Evolutionary conservation across 2,113 vertebrate genomes (phyloP), one percentile per base, ranked within the genome.

Genomic region (Glaucidium brasilianum): DNA sequence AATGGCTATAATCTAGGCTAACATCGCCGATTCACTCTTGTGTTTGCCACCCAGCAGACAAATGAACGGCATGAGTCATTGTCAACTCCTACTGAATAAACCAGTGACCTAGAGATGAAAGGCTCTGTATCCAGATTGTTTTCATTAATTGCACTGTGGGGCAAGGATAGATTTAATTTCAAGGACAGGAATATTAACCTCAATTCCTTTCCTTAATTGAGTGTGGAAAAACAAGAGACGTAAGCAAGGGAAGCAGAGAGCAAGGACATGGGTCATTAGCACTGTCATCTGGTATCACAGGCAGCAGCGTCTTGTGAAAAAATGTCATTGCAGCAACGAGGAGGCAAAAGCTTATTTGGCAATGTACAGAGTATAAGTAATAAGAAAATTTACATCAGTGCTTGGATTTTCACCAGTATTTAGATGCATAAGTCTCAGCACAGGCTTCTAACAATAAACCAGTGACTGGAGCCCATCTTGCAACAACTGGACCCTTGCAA

Each of bases 131-230:
- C 84, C 84, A 69, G 76, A 82, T 75, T 89, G 80, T 90, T 97
- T 90, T 92, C 83, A 87, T 91, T 97, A 96, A 94, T 94, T 95
- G 58, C 69, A 37, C 84, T 82, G 49, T 92, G 84, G 81, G 68
- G 74, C 69, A 85, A 95, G 77, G 53, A 82, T 85, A 90, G 89
- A 90, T 94, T 91, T 91, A 78, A 95, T 97, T 97, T 92, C 91
- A 96, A 91, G 77, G 94, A 91, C n/a, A 4, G 69, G 73, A 94
- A 82, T 95, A 95, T 97, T 97, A 97, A 97, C 95, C 80, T 96
- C 92, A 92, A 92, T 97, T 96, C 92, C 89, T 91, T 95, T 78
- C 80, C 53, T 87, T 97, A 96, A 97, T 82, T 92, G 87, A 92
- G 91, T 90, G 95, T 96, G 84, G 73, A 97, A 92, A 91, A 95